Conservation (phyloP, 1,140 invertebrate species). For the Ladona fulva region DNA sequence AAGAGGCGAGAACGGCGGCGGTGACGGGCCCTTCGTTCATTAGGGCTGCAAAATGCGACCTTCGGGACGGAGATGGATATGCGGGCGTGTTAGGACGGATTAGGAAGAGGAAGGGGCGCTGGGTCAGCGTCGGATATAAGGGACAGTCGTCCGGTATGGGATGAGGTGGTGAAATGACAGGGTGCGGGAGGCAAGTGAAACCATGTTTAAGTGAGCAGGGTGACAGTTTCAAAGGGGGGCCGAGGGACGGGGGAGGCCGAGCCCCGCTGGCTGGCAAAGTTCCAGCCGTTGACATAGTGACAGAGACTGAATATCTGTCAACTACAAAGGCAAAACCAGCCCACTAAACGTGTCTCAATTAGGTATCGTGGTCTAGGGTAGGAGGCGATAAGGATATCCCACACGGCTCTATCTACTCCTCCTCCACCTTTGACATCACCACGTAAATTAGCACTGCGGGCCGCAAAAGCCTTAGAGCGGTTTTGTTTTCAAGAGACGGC, state of each 20-base stretch:
- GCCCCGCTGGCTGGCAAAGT: not conserved
- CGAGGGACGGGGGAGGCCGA: not conserved
- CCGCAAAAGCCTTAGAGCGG: not conserved
- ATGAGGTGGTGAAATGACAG: not conserved
- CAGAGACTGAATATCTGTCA: constrained; percentile 9
- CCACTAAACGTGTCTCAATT: constrained; percentile 9
- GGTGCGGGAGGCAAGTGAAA: constrained; percentile 6
- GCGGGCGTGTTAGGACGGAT: not conserved
- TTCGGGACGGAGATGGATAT: not conserved
- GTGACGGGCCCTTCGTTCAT: not conserved
- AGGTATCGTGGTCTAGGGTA: not conserved
- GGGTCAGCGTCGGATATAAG: not conserved
- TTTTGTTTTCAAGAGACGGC: not conserved
- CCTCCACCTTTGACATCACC: not conserved
- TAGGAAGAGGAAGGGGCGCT: not conserved
- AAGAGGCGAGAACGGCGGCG: not conserved
- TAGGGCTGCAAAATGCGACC: not conserved
- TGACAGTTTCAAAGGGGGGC: not conserved
- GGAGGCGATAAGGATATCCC: not conserved
- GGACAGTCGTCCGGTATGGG: not conserved
- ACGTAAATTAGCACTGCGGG: not conserved
- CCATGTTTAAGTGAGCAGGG: constrained; percentile 7
- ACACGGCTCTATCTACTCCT: not conserved
- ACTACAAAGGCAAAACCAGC: constrained; percentile 8
- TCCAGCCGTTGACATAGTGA: constrained; percentile 3